Percentiles rank a stretch among this genome's conserved stretches.
These are phyloP conservation scores for Euproctis similis DNA, from an alignment of 2,888 invertebrate species.

Conservation along the genomic window DNA sequence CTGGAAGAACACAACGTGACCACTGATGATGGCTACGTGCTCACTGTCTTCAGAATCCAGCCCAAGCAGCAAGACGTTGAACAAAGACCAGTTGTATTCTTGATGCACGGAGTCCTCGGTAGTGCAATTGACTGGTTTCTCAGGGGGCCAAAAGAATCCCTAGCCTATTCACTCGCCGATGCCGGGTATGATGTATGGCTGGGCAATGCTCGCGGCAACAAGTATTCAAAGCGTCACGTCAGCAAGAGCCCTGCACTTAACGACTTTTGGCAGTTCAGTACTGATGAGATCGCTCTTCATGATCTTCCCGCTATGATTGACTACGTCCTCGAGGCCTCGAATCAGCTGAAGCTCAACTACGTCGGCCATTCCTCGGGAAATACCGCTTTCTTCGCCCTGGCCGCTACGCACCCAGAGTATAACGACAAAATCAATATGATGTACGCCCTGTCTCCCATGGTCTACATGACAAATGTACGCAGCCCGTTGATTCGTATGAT, in stretches of 20 bases:
- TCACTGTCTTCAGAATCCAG: slow-evolving; percentile 60
- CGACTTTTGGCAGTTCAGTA: slow-evolving; percentile 65
- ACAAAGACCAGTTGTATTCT: slow-evolving; percentile 59
- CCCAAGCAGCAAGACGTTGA: slow-evolving; percentile 33
- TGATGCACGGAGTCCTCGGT: slow-evolving; percentile 80
- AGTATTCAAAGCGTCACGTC: slow-evolving; percentile 51
- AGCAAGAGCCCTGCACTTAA: slow-evolving; percentile 47
- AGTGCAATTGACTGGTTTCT: slow-evolving; percentile 82
- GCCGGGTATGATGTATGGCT: slow-evolving; percentile 66
- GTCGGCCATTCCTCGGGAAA: slow-evolving; percentile 54
- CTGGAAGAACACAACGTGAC: slow-evolving; percentile 53
- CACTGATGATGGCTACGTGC: slow-evolving; percentile 61
- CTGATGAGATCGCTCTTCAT: slow-evolving; percentile 57
- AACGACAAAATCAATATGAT: slow-evolving; percentile 54
- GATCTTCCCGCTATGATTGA: slow-evolving; percentile 67
- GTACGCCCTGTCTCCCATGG: slow-evolving; percentile 62
- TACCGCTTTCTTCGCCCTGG: slow-evolving; percentile 53
- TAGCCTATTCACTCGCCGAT: slow-evolving; percentile 53
- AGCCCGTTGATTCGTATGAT: slow-evolving; percentile 62
- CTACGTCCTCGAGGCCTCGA: slow-evolving; percentile 42
- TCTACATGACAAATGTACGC: slow-evolving; percentile 56
- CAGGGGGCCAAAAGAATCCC: slow-evolving; percentile 74
- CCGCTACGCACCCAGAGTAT: slow-evolving; percentile 48
- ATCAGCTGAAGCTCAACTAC: slow-evolving; percentile 51
- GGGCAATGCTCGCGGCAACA: slow-evolving; percentile 61